Percentiles rank a stretch among this genome's conserved stretches.
phyloP scores from a whole-genome alignment of 2,888 invertebrate genomes.

The Prenolepis imparis region DNA sequence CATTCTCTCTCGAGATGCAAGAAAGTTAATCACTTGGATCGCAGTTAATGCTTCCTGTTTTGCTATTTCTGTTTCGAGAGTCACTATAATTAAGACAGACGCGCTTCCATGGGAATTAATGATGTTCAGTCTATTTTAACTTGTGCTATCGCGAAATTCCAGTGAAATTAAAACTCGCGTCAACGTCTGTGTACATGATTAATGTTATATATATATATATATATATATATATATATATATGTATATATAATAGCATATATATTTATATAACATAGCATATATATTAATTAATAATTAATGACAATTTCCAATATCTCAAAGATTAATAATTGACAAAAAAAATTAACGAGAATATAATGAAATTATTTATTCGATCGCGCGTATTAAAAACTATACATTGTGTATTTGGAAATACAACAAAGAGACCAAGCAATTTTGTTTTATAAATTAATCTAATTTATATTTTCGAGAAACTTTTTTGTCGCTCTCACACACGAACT shows the following conservation, averaged over 20 bases:
- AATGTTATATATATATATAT: neutral
- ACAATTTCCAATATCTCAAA: neutral
- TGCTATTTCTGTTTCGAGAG: slow-evolving; percentile 17
- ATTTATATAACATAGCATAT: too few species aligned
- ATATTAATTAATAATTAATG: slow-evolving; percentile 13
- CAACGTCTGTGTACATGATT: neutral
- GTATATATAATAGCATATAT: too few species aligned
- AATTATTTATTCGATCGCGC: neutral
- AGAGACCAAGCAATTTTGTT: neutral
- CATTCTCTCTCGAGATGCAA: neutral
- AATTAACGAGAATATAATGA: neutral
- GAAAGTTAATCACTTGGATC: slow-evolving; percentile 8
- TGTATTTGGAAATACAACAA: neutral
- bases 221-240: too few species aligned
- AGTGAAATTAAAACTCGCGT: slow-evolving; percentile 47
- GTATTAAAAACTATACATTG: neutral
- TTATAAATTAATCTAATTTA: slow-evolving; percentile 20
- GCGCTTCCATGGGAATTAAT: slow-evolving; percentile 75
- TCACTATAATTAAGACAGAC: slow-evolving; percentile 79
- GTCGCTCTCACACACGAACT: neutral
- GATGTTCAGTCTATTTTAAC: slow-evolving; percentile 64
- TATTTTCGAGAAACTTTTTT: neutral
- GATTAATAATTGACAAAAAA: neutral
- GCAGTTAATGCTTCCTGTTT: slow-evolving; percentile 15
- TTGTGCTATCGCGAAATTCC: slow-evolving; percentile 63